Conservation (phyloP, 2,888 invertebrate genomes). For the Coelogynopora nodosa region DNA sequence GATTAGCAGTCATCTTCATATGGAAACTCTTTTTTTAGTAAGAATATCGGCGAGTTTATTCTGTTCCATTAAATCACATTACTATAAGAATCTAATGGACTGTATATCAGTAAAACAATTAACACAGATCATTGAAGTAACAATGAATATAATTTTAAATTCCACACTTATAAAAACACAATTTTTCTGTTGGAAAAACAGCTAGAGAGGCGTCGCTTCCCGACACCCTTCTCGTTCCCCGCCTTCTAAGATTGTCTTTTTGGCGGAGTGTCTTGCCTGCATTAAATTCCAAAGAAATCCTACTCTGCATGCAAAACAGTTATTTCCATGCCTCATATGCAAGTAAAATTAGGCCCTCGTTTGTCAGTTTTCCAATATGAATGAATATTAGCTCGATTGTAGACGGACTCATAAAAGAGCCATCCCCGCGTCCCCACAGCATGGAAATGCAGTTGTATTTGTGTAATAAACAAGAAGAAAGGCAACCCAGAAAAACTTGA, state of each 20-base stretch:
- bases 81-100: too few relatives aligned
- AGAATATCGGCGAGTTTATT: too few relatives aligned
- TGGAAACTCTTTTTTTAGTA: too few relatives aligned
- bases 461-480: not conserved
- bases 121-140: too few relatives aligned
- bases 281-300: not conserved
- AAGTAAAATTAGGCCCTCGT: not conserved
- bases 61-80: too few relatives aligned
- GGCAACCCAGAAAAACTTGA: not conserved
- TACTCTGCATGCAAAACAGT: not conserved
- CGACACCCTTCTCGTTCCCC: not conserved
- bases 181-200: not conserved
- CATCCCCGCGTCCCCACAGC: not conserved
- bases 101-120: too few relatives aligned
- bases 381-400: not conserved
- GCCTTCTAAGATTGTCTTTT: not conserved
- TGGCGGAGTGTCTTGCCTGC: not conserved
- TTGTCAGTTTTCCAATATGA: not conserved
- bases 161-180: not conserved
- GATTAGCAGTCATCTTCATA: too few relatives aligned
- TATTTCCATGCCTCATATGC: not conserved
- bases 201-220: not conserved
- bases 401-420: not conserved
- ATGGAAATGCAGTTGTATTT: not conserved
- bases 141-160: not conserved